Conservation (phyloP, 1,140 invertebrate genomes). For the Metaphire vulgaris region DNA sequence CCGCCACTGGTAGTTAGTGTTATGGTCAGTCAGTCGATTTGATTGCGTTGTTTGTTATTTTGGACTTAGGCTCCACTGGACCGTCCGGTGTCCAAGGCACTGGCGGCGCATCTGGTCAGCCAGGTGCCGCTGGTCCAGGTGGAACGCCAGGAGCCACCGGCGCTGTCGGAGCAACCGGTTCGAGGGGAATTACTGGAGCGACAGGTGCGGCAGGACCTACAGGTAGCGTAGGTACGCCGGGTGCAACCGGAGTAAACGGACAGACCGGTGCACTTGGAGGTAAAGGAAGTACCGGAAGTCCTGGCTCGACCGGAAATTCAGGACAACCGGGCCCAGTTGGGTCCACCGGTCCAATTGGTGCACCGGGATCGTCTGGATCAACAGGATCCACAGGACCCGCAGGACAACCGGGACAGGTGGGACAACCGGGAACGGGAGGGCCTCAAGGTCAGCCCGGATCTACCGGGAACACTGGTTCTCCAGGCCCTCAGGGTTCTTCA, state of each 20-base stretch:
- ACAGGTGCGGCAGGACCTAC: conserved; percentile 5
- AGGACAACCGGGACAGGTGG: no score
- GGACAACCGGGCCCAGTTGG: conserved; percentile 7
- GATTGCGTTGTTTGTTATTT: no score
- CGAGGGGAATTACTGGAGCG: not conserved
- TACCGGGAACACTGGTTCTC: conserved; percentile 7
- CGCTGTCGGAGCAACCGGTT: conserved; percentile 1
- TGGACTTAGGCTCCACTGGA: conserved; percentile 20
- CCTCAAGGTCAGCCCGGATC: no score
- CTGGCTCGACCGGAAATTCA: not conserved
- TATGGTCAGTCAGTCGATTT: no score
- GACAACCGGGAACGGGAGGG: no score
- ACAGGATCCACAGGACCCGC: conserved; percentile 5
- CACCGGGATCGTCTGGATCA: not conserved
- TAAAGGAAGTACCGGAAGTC: not conserved
- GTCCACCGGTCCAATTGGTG: not conserved
- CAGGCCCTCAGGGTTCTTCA: conserved; percentile 17
- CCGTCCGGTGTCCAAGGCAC: not conserved
- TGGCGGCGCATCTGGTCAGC: conserved; percentile 9
- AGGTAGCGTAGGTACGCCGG: conserved; percentile 4
- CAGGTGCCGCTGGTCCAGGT: conserved; percentile 11
- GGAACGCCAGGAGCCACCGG: conserved; percentile 13
- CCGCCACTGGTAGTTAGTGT: no score
- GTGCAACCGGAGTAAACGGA: conserved; percentile 8
- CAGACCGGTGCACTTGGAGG: conserved; percentile 1